Evolutionary conservation across 2,888 invertebrate genomes (phyloP), one percentile per base, ranked within the genome.

Genomic region (Sussaba pulchella): DNA sequence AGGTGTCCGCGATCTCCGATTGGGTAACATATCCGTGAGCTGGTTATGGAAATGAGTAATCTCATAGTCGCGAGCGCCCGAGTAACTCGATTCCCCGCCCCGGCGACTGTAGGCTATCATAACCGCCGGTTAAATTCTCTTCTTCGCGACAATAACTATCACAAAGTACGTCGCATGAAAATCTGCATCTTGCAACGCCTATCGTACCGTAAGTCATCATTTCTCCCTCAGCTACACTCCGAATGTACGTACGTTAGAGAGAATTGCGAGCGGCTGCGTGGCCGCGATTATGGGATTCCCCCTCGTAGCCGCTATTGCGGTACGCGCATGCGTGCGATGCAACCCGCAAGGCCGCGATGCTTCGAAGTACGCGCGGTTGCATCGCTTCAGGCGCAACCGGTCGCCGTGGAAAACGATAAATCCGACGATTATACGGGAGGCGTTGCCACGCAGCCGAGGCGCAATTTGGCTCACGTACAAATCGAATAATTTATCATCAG

Each of bases 31-130:
- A 59, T 79, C n/a, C 64, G 39, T 21, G 50, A 73, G 57, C 78
- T 73, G 73, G 78, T 81, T 81, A 78, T 81, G 78, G 73, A 74
- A 81, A 81, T 81, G 50, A 78, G 73, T n/a, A 14, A 50, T 52
- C 26, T 57, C 47, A n/a, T n/a, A n/a, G 57, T 45, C 69, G 43
- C 47, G 39, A 75, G 50, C 57, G 41, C n/a, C n/a, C n/a, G n/a
- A n/a, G n/a, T n/a, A n/a, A 70, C 54, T 57, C 57, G 50, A 17
- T 3, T 17, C 59, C n/a, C 66, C 36, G 70, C 12, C 70, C 45
- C 36, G 24, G 64, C 39, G 21, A 66, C 9, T n/a, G 59, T 47
- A 21, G 59, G n/a, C 31, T 21, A 59, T 52, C 59, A 71, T 5
- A 54, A 52, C 57, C 43, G 24, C 21, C 59, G 59, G 31, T 59